Evolutionary conservation across 2,113 vertebrate genomes (phyloP).

Genomic region (Vanacampus margaritifer): DNA sequence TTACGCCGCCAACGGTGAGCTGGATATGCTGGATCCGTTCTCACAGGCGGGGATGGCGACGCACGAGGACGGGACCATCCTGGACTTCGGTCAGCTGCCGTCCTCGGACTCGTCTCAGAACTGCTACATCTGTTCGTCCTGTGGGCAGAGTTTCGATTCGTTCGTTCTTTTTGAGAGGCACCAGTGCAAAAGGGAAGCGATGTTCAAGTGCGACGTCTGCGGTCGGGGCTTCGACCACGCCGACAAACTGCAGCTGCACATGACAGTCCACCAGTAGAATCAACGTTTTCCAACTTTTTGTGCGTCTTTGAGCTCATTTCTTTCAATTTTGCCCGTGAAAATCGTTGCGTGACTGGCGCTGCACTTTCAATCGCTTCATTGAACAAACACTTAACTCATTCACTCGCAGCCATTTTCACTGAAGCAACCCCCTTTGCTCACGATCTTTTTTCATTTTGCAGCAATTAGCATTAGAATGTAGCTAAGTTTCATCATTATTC

Average conservation of each 20-base stretch:
- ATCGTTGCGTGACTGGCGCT: neutral
- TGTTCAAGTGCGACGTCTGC: neutral
- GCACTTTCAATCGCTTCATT: too few relatives aligned
- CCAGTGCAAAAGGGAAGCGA: neutral
- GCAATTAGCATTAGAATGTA: too few relatives aligned
- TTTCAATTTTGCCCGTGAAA: neutral
- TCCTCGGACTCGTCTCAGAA: neutral
- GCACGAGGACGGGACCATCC: neutral
- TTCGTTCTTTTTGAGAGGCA: slow-evolving; percentile 4
- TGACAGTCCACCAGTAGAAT: neutral
- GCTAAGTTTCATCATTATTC: too few relatives aligned
- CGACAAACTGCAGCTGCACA: neutral
- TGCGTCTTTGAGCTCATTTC: neutral
- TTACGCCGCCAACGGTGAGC: neutral
- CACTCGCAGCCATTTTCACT: too few relatives aligned
- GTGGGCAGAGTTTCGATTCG: slow-evolving; percentile 9
- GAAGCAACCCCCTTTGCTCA: too few relatives aligned
- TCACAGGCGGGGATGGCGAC: neutral
- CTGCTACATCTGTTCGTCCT: slow-evolving; percentile 8
- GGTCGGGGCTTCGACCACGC: neutral
- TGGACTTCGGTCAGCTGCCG: neutral
- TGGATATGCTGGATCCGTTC: slow-evolving; percentile 1
- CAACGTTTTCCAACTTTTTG: neutral
- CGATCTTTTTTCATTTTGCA: too few relatives aligned
- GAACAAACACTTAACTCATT: too few relatives aligned